phyloP scores from a whole-genome alignment of 1,140 invertebrate species.

The Cyclargus thomasi region DNA sequence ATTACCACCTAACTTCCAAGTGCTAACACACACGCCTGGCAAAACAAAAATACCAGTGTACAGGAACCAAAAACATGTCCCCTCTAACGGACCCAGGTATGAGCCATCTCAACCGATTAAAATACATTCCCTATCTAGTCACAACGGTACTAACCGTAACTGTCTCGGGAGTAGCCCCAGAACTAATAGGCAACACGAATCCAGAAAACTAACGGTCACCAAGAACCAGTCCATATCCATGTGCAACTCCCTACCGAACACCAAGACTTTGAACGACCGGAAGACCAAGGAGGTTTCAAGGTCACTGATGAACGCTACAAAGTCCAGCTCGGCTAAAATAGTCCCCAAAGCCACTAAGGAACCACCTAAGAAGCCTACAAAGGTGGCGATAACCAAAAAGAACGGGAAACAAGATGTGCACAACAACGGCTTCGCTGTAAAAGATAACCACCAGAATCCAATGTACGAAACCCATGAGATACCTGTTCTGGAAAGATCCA shows the following conservation, averaged over 20 bases:
- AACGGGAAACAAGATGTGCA: not conserved
- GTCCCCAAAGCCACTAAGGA: constrained; percentile 45
- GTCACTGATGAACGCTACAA: constrained; percentile 58
- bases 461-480: constrained; percentile 25
- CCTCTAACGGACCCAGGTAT: constrained; percentile 5
- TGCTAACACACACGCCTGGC: constrained; percentile 26
- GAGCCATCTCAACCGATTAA: constrained; percentile 18
- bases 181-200: not conserved
- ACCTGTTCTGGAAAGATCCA: constrained; percentile 76
- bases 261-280: constrained; percentile 5
- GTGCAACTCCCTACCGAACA: constrained; percentile 15
- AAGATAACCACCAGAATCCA: not conserved
- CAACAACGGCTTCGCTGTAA: not conserved
- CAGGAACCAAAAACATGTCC: constrained; percentile 28
- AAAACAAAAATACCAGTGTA: constrained; percentile 55
- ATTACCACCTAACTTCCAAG: constrained; percentile 29
- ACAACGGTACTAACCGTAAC: constrained; percentile 18
- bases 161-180: constrained; percentile 3
- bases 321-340: constrained; percentile 61
- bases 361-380: constrained; percentile 18
- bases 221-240: not conserved
- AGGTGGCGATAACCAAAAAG: not conserved
- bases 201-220: not conserved
- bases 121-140: constrained; percentile 13
- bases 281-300: constrained; percentile 28